Evolutionary conservation across 2,113 vertebrate species (phyloP).

Genomic region (Amphiprion ocellaris): DNA sequence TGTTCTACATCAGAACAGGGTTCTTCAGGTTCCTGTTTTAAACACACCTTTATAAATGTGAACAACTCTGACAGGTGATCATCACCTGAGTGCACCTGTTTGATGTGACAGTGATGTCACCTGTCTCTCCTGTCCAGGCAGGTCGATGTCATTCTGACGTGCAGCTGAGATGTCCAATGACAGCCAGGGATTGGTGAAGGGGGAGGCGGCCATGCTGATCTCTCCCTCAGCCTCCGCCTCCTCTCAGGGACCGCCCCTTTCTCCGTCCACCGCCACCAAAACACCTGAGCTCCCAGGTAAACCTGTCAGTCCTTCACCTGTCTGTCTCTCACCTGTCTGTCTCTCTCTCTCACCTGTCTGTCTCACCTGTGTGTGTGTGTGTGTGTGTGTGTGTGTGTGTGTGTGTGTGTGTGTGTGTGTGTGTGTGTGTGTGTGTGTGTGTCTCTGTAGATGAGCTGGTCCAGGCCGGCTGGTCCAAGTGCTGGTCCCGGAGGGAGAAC

Average conservation of each 20-base stretch:
- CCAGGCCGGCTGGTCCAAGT: constrained; percentile 98
- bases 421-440: too few relatives aligned
- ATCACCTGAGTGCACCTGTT: neutral
- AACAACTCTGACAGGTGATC: too few relatives aligned
- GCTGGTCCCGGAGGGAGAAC: constrained; percentile 98
- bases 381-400: too few relatives aligned
- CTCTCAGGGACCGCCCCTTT: constrained; percentile 90
- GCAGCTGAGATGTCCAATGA: constrained; percentile 95
- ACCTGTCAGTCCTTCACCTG: neutral
- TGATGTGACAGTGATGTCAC: neutral
- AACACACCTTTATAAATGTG: too few relatives aligned
- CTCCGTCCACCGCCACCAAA: constrained; percentile 89
- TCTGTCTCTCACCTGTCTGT: neutral
- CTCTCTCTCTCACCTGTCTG: neutral
- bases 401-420: too few relatives aligned
- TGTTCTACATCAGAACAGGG: too few relatives aligned
- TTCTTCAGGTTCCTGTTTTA: too few relatives aligned
- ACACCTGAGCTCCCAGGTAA: constrained; percentile 96
- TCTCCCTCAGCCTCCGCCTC: constrained; percentile 85
- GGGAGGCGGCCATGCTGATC: constrained; percentile 90
- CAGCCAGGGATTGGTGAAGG: constrained; percentile 91
- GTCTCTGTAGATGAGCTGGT: constrained; percentile 91
- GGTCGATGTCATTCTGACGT: constrained; percentile 82
- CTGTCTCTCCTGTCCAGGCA: constrained; percentile 40
- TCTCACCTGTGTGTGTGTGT: neutral